Evolutionary conservation across 1,140 invertebrate species (phyloP).

Genomic region (Harpegnathos saltator): DNA sequence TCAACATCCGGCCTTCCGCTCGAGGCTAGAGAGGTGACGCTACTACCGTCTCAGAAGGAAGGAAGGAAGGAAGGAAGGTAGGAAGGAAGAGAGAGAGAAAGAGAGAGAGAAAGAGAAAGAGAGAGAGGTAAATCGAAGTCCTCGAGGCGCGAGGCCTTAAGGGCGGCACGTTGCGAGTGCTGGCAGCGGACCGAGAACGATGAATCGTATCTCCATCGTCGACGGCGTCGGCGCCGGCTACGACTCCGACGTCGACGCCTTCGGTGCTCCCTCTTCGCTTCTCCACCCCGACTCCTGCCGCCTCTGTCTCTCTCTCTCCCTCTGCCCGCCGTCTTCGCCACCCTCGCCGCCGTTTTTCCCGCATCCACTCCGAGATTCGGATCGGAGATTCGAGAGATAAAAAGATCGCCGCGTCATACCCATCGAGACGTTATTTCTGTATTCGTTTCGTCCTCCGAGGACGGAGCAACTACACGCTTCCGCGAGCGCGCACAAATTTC

Average conservation of each 20-base stretch:
- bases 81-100: slow-evolving; percentile 13
- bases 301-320: too few relatives aligned
- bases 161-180: slow-evolving; percentile 40
- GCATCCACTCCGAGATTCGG: slow-evolving; percentile 26
- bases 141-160: slow-evolving; percentile 59
- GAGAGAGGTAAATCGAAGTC: slow-evolving; percentile 54
- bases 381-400: slow-evolving; percentile 66
- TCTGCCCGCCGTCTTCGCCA: background rate
- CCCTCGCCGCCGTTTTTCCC: slow-evolving; percentile 14
- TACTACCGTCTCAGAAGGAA: background rate
- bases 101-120: slow-evolving; percentile 17
- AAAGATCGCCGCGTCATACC: slow-evolving; percentile 71
- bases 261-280: too few relatives aligned
- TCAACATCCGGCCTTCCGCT: slow-evolving; percentile 46
- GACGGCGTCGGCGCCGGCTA: slow-evolving; percentile 36
- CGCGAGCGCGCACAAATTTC: slow-evolving; percentile 50
- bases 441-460: slow-evolving; percentile 54
- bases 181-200: slow-evolving; percentile 63
- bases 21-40: background rate
- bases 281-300: too few relatives aligned
- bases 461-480: slow-evolving; percentile 47
- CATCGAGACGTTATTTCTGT: slow-evolving; percentile 67
- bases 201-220: slow-evolving; percentile 64
- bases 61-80: slow-evolving; percentile 16
- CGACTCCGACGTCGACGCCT: background rate